Percentiles rank a stretch among this genome's conserved stretches.
Conservation (phyloP, 64 coral and sea anemone genomes). For the Stichodactyla mertensii region DNA sequence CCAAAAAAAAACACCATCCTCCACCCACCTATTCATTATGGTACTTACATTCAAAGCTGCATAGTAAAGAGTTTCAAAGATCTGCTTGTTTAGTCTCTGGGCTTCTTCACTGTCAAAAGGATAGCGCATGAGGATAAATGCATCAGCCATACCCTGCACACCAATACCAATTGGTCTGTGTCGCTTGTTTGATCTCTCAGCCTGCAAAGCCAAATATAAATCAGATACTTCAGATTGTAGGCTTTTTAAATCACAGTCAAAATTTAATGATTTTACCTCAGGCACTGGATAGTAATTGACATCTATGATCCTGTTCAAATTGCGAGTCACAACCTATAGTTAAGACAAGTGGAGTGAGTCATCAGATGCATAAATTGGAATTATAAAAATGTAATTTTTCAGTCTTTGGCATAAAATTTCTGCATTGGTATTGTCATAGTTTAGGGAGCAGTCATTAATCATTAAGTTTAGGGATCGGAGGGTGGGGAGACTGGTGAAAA, state of each 20-base stretch:
- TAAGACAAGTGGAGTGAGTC: neutral
- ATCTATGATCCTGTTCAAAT: constrained; percentile 95
- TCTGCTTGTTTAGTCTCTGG: constrained; percentile 70
- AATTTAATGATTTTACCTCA: constrained; percentile 40
- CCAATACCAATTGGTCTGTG: constrained; percentile 98
- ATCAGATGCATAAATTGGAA: too few relatives aligned
- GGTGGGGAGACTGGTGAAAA: too few relatives aligned
- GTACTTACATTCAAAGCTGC: constrained; percentile 87
- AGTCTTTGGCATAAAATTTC: too few relatives aligned
- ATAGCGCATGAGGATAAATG: constrained; percentile 97
- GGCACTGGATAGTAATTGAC: constrained; percentile 90
- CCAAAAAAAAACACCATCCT: neutral
- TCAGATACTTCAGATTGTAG: neutral
- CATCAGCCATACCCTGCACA: constrained; percentile 96
- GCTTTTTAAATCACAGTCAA: neutral
- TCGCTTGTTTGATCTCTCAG: constrained; percentile 81
- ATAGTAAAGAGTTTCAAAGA: constrained; percentile 99
- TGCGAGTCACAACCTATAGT: constrained; percentile 79
- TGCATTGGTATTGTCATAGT: too few relatives aligned
- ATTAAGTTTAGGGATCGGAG: too few relatives aligned
- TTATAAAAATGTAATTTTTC: too few relatives aligned
- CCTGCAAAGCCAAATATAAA: constrained; percentile 40
- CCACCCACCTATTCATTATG: neutral
- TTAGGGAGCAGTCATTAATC: too few relatives aligned
- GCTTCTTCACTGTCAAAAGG: constrained; percentile 91